phyloP scores from a whole-genome alignment of 2,797 vertebrate genomes.

The Hydrolagus colliei region DNA sequence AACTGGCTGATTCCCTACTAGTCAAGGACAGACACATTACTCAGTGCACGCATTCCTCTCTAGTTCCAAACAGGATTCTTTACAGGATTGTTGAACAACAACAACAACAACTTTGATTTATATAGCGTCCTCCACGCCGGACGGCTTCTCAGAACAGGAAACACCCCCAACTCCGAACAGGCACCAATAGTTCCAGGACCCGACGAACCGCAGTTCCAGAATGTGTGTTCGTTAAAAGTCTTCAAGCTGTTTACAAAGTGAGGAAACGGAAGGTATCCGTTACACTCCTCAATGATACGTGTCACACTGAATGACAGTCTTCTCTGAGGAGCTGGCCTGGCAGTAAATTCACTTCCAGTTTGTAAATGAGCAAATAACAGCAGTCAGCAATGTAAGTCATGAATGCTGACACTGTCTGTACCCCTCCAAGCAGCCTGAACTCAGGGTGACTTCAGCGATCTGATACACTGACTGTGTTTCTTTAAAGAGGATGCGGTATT shows the following conservation, averaged over 20 bases:
- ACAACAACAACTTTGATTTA: too few species aligned
- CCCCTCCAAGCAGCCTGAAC: slow-evolving; percentile 5
- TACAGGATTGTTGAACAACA: too few species aligned
- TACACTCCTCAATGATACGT: slow-evolving; percentile 54
- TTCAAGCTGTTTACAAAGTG: slow-evolving; percentile 50
- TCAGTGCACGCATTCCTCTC: too few species aligned
- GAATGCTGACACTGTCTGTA: neutral
- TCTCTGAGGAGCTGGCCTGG: slow-evolving; percentile 59
- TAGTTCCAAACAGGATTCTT: too few species aligned
- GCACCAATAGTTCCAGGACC: too few species aligned
- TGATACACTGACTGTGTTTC: neutral
- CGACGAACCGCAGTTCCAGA: neutral
- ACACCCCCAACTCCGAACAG: neutral
- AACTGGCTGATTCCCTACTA: neutral
- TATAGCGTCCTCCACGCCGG: too few species aligned
- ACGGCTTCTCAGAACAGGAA: neutral
- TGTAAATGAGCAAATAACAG: slow-evolving; percentile 23
- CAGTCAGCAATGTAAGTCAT: slow-evolving; percentile 12
- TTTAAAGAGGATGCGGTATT: neutral
- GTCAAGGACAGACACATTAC: neutral
- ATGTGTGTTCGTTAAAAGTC: slow-evolving; percentile 41
- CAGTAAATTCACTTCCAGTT: slow-evolving; percentile 36
- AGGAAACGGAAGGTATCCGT: slow-evolving; percentile 59
- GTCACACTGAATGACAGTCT: slow-evolving; percentile 69
- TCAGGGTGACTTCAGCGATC: neutral